Evolutionary conservation across 2,888 invertebrate species (phyloP).

Genomic region (Scelioninae gen. 2): DNA sequence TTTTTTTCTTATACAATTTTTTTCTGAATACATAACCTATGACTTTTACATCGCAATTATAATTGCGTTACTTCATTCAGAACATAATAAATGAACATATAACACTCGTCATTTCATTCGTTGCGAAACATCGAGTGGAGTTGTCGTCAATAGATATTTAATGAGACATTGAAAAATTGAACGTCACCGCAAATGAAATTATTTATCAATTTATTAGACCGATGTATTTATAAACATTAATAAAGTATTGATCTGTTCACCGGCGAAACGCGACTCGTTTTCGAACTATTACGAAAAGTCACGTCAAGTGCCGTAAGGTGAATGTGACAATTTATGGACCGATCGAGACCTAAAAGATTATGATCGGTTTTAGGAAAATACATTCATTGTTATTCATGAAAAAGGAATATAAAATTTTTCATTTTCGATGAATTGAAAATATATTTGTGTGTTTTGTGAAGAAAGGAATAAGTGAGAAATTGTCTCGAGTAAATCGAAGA

Average conservation of each 20-base stretch:
- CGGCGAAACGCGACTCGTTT: slow-evolving; percentile 9
- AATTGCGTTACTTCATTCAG: slow-evolving; percentile 22
- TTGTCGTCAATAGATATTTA: slow-evolving; percentile 24
- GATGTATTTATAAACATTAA: slow-evolving; percentile 39
- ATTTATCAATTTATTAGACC: slow-evolving; percentile 31
- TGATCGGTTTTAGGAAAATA: slow-evolving; percentile 46
- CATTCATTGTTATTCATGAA: slow-evolving; percentile 56
- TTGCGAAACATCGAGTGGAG: slow-evolving; percentile 1
- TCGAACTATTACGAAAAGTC: slow-evolving; percentile 24
- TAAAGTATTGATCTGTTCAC: slow-evolving; percentile 22
- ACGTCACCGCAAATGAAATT: slow-evolving; percentile 38
- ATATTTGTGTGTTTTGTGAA: slow-evolving; percentile 15
- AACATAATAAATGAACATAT: slow-evolving; percentile 30
- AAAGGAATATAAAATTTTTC: slow-evolving; percentile 42
- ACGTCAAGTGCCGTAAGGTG: slow-evolving; percentile 34
- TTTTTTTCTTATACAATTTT: slow-evolving; percentile 11
- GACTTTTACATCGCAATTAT: slow-evolving; percentile 5
- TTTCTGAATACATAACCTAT: slow-evolving; percentile 25
- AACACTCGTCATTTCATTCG: slow-evolving; percentile 22
- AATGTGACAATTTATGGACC: slow-evolving; percentile 48
- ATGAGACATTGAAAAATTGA: slow-evolving; percentile 28
- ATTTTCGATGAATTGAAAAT: slow-evolving; percentile 43
- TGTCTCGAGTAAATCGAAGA: slow-evolving; percentile 6
- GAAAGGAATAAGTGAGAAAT: not conserved
- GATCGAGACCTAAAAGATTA: slow-evolving; percentile 52